These are phyloP conservation scores for Drosophila neonasuta DNA, from an alignment of 2,888 invertebrate genomes.

Conservation along the genomic window DNA sequence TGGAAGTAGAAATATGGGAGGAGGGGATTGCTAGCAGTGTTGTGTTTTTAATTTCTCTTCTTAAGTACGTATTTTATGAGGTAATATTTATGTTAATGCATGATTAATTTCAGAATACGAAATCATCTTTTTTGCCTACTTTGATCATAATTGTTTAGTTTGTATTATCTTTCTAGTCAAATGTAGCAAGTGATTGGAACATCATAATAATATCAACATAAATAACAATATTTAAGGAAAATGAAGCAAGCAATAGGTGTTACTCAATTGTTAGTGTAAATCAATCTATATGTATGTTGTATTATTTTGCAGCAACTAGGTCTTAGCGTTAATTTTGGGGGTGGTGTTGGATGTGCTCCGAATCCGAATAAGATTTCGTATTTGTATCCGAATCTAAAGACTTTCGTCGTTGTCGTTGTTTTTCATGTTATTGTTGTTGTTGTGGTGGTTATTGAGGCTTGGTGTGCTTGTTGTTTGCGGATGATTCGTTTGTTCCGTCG, in stretches of 20 bases:
- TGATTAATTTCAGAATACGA: constrained; percentile 26
- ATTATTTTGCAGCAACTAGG: constrained; percentile 27
- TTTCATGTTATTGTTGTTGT: constrained; percentile 15
- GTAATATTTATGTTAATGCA: constrained; percentile 55
- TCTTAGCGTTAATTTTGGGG: constrained; percentile 20
- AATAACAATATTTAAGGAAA: constrained; percentile 45
- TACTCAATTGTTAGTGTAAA: constrained; percentile 30
- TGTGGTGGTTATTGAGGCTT: constrained; percentile 41
- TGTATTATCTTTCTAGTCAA: constrained; percentile 19
- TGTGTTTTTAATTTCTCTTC: constrained; percentile 39
- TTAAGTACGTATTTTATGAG: constrained; percentile 65
- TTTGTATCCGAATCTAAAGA: constrained; percentile 15
- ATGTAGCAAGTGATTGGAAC: constrained; percentile 29
- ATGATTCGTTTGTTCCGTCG: constrained; percentile 39
- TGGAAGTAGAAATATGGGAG: constrained; percentile 37
- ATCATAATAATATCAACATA: constrained; percentile 33
- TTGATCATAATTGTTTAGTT: constrained; percentile 1
- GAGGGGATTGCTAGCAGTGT: constrained; percentile 24
- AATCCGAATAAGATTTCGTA: neutral
- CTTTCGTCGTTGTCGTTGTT: constrained; percentile 60
- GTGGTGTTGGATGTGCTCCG: neutral
- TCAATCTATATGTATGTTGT: constrained; percentile 14
- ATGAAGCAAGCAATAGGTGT: constrained; percentile 9
- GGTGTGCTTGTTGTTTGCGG: constrained; percentile 52
- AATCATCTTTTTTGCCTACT: constrained; percentile 7